Evolutionary conservation across 2,888 invertebrate species (phyloP).

Genomic region (Synergus gifuensis): DNA sequence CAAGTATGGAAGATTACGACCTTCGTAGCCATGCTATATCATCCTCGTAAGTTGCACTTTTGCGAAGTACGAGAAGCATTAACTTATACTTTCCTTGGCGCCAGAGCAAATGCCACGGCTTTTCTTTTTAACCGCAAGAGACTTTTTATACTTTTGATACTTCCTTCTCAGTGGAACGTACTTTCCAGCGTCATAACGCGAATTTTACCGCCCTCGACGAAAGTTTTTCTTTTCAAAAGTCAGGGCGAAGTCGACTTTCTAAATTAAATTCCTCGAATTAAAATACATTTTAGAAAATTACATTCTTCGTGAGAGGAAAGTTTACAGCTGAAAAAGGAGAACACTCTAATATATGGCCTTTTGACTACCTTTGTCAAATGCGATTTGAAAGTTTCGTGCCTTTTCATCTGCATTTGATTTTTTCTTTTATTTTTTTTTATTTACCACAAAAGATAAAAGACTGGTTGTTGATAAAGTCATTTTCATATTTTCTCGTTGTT

Average conservation of each 20-base stretch:
- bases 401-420: not conserved
- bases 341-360: not conserved
- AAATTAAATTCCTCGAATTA: conserved; percentile 28
- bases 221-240: conserved; percentile 16
- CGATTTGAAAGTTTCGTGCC: too few relatives aligned
- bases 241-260: conserved; percentile 6
- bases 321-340: not conserved
- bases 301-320: not conserved
- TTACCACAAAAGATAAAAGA: not conserved
- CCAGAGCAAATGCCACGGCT: conserved; percentile 30
- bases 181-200: conserved; percentile 24
- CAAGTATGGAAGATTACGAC: conserved; percentile 39
- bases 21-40: conserved; percentile 35
- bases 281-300: conserved; percentile 29
- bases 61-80: conserved; percentile 41
- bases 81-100: conserved; percentile 39
- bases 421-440: not conserved
- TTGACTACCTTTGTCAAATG: not conserved
- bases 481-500: not conserved
- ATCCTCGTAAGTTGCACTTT: conserved; percentile 40
- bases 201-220: conserved; percentile 37
- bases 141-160: conserved; percentile 40
- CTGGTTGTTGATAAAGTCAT: not conserved
- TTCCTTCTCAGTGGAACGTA: conserved; percentile 11
- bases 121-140: conserved; percentile 39